Base-by-base conservation (phyloP, 2,888 invertebrate species). In the Halictus ligatus region DNA sequence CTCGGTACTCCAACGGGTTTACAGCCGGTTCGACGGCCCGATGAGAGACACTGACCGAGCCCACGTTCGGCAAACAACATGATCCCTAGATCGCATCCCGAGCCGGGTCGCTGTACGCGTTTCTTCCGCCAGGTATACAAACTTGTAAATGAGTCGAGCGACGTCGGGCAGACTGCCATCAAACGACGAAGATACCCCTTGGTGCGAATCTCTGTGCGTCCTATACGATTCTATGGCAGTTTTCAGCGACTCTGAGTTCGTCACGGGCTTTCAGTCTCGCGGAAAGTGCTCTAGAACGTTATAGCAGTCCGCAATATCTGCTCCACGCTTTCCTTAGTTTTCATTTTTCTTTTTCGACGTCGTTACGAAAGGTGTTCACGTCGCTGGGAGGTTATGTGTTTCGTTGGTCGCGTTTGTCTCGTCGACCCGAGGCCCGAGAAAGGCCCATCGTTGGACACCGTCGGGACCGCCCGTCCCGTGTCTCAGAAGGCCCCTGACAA, bases 91-190 rank as follows among this genome's bases (percentile, higher is more conserved):
- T 40, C 21, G 40, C 69, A 40, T 69, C 69, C 71, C 71, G 71
- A 43, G 43, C 43, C 71, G 43, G 43, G 71, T 71, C 71, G 71
- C 71, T 43, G 71, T 71, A 46, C 43, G n/a, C 71, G 71, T 71
- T n/a, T 71, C 71, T 71, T 71, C 71, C 71, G 71, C 71, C 71
- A 71, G 43, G 71, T 71, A 71, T 85, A 85, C 85, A 48, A 87
- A 86, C 35, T 87, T 91, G 85, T 91, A 83, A 85, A 83, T 71
- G 71, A 91, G 91, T 91, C 91, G 91, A 91, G 91, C 90, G 91
- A 90, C 91, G 91, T 91, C 89, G 91, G 91, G 91, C 91, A 91
- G 91, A 91, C 89, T 83, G 91, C 91, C 91, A 91, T 89, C 80
- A 90, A 90, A 91, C 91, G 91, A 91, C 91, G 91, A 87, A 87